Base-by-base conservation (phyloP, 2,797 vertebrate genomes). In the Prionace glauca region DNA sequence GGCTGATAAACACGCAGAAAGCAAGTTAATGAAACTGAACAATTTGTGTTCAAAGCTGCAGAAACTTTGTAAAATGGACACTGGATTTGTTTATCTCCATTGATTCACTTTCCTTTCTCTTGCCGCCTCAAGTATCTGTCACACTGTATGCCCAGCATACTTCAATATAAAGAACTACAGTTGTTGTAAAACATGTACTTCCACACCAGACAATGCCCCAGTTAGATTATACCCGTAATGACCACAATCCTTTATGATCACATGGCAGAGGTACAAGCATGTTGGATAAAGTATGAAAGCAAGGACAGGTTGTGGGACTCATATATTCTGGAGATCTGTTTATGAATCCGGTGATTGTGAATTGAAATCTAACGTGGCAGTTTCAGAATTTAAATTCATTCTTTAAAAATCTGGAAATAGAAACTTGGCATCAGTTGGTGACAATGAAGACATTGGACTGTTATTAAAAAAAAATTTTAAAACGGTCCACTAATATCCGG, bases 11-110 rank as follows among this genome's bases (percentile, higher is more conserved):
- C 62, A 69, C 7, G 8, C 90, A 92, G n/a, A 92, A 92, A 92
- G 62, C 60, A 18, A 92, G 14, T 92, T 92, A 92, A 92, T 92
- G 90, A 92, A 92, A 92, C n/a, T 24, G 65, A 92, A 67, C 65
- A 69, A 92, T 92, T 69, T 92, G 20, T 67, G 67, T 62, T 32
- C 67, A 69, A 26, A 92, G 20, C 81, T 24, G n/a, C 65, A 92
- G 36, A 69, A 32, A 18, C 32, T 69, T 92, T 69, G 20, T 92
- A 67, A n/a, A 41, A 67, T 91, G 69, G 90, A 36, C n/a, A 92
- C 60, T 32, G 7, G 86, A 26, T 22, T 92, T 67, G 62, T 92
- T 92, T 67, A 92, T 69, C 62, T 69, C 90, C 62, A 92, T 69
- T 92, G 20, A 92, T 69, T 92, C 56, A 62, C 14, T 90, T 90